phyloP scores from a whole-genome alignment of 2,113 vertebrate genomes.

The Melanocharis versteri region DNA sequence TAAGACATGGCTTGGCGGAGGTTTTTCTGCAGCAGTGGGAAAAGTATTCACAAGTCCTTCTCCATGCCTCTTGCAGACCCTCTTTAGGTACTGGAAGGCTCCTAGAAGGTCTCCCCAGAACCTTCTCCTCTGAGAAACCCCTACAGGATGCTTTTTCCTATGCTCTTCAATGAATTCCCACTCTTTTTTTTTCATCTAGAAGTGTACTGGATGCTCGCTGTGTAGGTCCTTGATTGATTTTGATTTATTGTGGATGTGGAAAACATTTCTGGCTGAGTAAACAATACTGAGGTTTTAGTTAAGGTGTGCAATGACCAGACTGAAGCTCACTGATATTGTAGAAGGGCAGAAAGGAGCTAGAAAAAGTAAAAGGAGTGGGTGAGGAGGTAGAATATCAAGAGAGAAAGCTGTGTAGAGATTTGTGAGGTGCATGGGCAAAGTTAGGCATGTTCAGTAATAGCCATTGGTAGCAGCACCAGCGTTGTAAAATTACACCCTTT shows the following conservation, averaged over 20 bases:
- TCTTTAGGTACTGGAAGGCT: not conserved
- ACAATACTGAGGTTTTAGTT: not conserved
- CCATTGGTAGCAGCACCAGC: not conserved
- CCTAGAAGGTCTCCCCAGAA: not conserved
- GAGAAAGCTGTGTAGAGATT: not conserved
- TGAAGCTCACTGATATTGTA: not conserved
- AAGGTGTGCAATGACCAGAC: not conserved
- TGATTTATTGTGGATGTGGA: not conserved
- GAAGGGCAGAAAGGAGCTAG: not conserved
- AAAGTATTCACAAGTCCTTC: not conserved
- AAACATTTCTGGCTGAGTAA: not conserved
- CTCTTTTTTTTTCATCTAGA: not conserved
- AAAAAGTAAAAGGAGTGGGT: not conserved
- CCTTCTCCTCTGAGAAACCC: not conserved
- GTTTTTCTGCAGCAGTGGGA: not conserved
- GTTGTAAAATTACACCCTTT: not conserved
- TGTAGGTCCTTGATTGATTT: not conserved
- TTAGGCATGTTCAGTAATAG: not conserved
- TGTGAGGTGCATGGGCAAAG: not conserved
- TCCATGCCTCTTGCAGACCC: not conserved
- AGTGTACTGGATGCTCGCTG: not conserved
- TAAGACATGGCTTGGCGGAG: not conserved
- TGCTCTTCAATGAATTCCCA: not conserved
- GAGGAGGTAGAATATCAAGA: not conserved
- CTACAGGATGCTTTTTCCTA: not conserved